Percentiles rank a stretch among this genome's conserved stretches.
Evolutionary conservation across 2,888 invertebrate genomes (phyloP).

Genomic region (Folsomia candida): DNA sequence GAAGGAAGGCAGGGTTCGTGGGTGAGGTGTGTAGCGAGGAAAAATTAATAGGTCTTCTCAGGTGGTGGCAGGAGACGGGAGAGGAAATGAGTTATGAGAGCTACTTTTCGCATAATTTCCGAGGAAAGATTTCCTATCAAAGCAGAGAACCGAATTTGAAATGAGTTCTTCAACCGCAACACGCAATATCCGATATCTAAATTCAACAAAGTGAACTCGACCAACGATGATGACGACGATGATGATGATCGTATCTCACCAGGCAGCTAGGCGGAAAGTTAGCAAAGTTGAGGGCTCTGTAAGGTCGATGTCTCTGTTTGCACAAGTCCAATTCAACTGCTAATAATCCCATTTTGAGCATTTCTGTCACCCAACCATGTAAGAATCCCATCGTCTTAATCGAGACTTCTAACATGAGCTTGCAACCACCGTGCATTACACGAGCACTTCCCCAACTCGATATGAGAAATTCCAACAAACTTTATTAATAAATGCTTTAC

Average conservation of each 20-base stretch:
- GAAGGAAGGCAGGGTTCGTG: too few species aligned
- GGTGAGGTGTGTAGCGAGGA: background rate
- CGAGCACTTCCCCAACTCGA: too few species aligned
- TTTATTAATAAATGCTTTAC: too few species aligned
- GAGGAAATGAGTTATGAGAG: constrained; percentile 16
- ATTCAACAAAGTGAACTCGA: background rate
- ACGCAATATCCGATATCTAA: constrained; percentile 16
- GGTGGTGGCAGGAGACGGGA: constrained; percentile 2
- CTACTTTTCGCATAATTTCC: background rate
- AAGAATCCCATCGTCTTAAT: too few species aligned
- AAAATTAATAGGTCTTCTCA: constrained; percentile 15
- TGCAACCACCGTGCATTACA: too few species aligned
- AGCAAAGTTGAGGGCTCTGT: too few species aligned
- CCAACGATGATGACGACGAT: background rate
- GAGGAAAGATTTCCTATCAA: background rate
- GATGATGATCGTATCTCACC: background rate
- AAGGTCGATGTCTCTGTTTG: background rate
- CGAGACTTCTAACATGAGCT: too few species aligned
- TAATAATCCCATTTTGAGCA: too few species aligned
- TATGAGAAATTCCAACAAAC: too few species aligned
- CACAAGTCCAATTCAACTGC: background rate
- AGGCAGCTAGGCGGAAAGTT: too few species aligned
- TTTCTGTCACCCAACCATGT: too few species aligned
- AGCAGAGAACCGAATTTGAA: background rate
- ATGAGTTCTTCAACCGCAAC: constrained; percentile 8